Percentiles rank a stretch among this genome's conserved stretches.
Conservation (phyloP, 2,113 vertebrate species). For the Ursus arctos region DNA sequence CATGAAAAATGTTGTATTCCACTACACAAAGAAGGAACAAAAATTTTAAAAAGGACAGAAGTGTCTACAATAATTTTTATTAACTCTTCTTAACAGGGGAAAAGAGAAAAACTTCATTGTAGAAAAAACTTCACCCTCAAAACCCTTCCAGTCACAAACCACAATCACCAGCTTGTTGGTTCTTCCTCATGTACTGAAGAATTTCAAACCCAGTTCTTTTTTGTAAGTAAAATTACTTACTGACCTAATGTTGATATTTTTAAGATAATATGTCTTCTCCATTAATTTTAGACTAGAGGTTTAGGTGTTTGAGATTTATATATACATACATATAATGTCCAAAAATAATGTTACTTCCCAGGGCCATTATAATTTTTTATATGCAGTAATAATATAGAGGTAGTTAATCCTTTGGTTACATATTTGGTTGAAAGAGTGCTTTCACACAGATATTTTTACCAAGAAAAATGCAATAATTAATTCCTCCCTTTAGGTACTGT, state of each 20-base stretch:
- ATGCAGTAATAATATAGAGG: neutral
- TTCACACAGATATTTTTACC: constrained; percentile 26
- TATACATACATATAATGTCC: neutral
- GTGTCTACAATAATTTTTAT: constrained; percentile 45
- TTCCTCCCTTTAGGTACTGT: neutral
- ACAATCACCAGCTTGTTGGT: constrained; percentile 55
- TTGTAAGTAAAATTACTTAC: constrained; percentile 77
- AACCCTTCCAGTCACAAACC: constrained; percentile 67
- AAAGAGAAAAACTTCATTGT: constrained; percentile 74
- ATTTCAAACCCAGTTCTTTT: constrained; percentile 79
- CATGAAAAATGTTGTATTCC: neutral
- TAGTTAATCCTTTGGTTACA: constrained; percentile 27
- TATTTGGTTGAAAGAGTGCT: constrained; percentile 41
- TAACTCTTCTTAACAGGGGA: constrained; percentile 77
- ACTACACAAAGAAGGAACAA: constrained; percentile 27
- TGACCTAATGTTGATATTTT: constrained; percentile 35
- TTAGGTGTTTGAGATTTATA: neutral
- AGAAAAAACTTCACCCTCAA: constrained; percentile 75
- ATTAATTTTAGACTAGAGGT: neutral
- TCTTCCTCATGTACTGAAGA: constrained; percentile 67
- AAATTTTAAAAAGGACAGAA: constrained; percentile 9
- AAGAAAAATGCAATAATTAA: constrained; percentile 33
- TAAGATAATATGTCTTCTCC: constrained; percentile 33
- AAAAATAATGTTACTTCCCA: neutral
- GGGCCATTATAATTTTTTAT: neutral